A percentile compares a stretch with the other conserved stretches of the same genome.
Evolutionary conservation across 2,888 invertebrate species (phyloP).

Genomic region (Timandra comae): DNA sequence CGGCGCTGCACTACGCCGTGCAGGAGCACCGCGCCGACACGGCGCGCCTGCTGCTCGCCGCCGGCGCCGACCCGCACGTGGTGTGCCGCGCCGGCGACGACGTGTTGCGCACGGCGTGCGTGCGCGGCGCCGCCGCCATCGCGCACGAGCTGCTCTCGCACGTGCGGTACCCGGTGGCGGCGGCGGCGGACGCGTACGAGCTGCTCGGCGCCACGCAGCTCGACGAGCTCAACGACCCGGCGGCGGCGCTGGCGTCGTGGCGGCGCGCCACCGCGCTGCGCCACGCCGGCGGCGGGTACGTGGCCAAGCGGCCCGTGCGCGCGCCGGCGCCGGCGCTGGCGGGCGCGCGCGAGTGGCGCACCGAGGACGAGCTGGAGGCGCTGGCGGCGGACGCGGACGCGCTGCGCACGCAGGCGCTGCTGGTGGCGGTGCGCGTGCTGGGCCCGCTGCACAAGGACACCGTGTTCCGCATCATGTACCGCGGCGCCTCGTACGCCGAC

Average conservation of each 20-base stretch:
- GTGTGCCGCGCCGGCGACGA: constrained; percentile 90
- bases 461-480: constrained; percentile 84
- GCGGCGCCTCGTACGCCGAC: constrained; percentile 41
- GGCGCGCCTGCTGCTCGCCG: constrained; percentile 85
- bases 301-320: constrained; percentile 65
- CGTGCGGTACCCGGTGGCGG: constrained; percentile 79
- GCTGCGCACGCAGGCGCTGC: constrained; percentile 89
- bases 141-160: constrained; percentile 77
- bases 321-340: constrained; percentile 76
- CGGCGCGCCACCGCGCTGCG: constrained; percentile 77
- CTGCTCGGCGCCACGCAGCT: constrained; percentile 90
- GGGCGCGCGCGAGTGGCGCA: constrained; percentile 85
- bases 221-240: constrained; percentile 89
- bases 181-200: constrained; percentile 91
- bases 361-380: constrained; percentile 82
- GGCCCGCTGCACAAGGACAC: constrained; percentile 92
- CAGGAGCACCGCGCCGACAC: constrained; percentile 86
- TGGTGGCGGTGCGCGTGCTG: constrained; percentile 91
- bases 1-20: constrained; percentile 95
- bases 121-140: constrained; percentile 73
- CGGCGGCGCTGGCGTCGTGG: constrained; percentile 86
- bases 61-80: constrained; percentile 87
- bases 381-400: constrained; percentile 88
- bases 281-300: constrained; percentile 26
- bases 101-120: constrained; percentile 89